Evolutionary conservation across 2,888 invertebrate genomes (phyloP).

Genomic region (Embidobia sp.): DNA sequence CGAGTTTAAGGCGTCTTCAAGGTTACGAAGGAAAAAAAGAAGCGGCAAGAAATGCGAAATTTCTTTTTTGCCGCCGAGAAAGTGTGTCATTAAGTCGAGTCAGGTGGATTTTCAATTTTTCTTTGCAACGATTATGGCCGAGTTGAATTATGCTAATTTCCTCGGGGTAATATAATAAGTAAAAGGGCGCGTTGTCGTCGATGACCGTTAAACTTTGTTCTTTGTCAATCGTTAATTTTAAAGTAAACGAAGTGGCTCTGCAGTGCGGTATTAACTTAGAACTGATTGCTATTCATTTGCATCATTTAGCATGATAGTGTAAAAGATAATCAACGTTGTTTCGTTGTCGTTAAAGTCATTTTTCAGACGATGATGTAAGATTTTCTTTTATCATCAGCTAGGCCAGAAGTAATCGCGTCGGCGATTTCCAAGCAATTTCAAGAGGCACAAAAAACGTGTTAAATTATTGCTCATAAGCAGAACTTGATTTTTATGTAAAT

Average conservation of each 20-base stretch:
- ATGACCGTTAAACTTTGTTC: constrained; percentile 10
- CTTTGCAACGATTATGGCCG: not conserved
- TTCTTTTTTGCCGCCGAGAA: no score
- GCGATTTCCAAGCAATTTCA: no score
- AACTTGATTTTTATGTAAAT: no score
- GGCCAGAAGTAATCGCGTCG: no score
- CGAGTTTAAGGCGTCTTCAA: no score
- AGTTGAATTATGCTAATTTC: constrained; percentile 14
- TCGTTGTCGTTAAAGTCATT: not conserved
- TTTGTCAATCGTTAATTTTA: constrained; percentile 21
- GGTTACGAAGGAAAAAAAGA: no score
- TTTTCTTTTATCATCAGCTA: not conserved
- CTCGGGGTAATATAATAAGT: not conserved
- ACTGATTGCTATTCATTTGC: constrained; percentile 37
- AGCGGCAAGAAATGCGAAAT: constrained; percentile 4
- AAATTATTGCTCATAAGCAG: no score
- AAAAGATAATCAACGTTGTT: constrained; percentile 27
- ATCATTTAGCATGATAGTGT: constrained; percentile 34
- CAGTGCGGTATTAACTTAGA: constrained; percentile 15
- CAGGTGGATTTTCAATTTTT: constrained; percentile 7
- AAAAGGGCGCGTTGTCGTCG: constrained; percentile 3
- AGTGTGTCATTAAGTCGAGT: constrained; percentile 1
- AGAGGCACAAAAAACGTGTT: no score
- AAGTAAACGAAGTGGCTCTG: constrained; percentile 22
- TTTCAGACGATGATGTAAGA: not conserved